These are phyloP conservation scores for Neodontobutis hainanensis DNA, from an alignment of 2,113 vertebrate species.

Conservation along the genomic window DNA sequence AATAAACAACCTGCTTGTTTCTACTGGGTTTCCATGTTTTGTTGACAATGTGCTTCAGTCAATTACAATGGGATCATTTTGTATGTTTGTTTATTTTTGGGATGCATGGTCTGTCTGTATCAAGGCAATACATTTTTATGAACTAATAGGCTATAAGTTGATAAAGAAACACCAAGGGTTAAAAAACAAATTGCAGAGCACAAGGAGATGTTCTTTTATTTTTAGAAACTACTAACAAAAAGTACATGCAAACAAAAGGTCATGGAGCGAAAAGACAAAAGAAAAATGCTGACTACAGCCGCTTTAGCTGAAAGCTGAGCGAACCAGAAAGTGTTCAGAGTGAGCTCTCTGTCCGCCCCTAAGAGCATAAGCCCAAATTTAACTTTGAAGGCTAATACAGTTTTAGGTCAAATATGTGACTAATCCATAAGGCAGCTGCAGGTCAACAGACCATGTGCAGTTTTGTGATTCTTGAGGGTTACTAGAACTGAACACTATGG, in stretches of 20 bases:
- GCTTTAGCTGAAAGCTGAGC: slow-evolving; percentile 24
- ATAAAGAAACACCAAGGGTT: no score
- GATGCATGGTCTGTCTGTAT: no score
- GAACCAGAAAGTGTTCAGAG: slow-evolving; percentile 4
- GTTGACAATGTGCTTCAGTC: neutral
- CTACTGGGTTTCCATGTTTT: neutral
- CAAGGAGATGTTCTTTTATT: neutral
- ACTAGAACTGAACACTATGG: slow-evolving; percentile 33
- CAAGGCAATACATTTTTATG: no score
- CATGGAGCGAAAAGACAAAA: slow-evolving; percentile 4
- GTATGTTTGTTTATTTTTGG: no score
- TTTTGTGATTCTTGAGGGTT: no score
- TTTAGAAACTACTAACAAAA: slow-evolving; percentile 2
- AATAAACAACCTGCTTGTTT: slow-evolving; percentile 76
- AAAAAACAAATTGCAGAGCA: no score
- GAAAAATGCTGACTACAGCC: slow-evolving; percentile 38
- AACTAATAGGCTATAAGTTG: no score
- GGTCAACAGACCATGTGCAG: no score
- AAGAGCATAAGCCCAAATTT: slow-evolving; percentile 8
- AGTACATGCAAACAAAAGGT: neutral
- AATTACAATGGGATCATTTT: no score
- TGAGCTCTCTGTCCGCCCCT: neutral
- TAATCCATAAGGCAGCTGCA: neutral
- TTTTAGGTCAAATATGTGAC: slow-evolving; percentile 9
- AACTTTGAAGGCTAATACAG: neutral